Base-by-base conservation (phyloP, 2,888 invertebrate genomes). In the Drosophila mimica region DNA sequence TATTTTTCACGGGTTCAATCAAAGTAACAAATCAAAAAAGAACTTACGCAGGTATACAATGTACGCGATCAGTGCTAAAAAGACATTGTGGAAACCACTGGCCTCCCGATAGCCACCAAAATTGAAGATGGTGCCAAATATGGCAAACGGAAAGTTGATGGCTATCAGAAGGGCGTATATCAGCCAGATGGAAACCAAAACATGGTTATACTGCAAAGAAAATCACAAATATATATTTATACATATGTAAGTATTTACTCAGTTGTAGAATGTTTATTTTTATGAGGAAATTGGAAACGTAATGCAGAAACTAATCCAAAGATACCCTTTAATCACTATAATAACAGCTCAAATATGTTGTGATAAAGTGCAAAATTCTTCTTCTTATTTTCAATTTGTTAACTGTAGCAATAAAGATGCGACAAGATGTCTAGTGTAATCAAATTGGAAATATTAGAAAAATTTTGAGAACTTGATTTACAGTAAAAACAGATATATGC, bases 91-190 rank as follows among this genome's bases (percentile, higher is more conserved):
- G 28, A 70, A 76, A 5, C 80, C 77, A 0, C 81, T 71, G 4
- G 70, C 28, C 28, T 78, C 76, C 5, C 91, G 88, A 53, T 88
- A 91, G n/a, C 76, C 79, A 4, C 91, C 91, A 52, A 77, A 91
- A 57, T 91, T 73, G 72, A 91, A 89, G 40, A 91, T 89, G 5
- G 82, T 80, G 11, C 91, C 90, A 0, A 90, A 54, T 5, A 91
- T 13, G 38, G 86, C 89, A 38, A 91, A 74, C 9, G 91, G 91
- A 74, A 86, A 91, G 28, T 69, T 52, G n/a, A 91, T 80, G 58
- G 75, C 82, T 48, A 76, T 31, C 0, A 91, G 1, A 4, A 80
- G 2, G 4, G 79, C 91, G 17, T 74, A 79, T 20, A 91, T 76
- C 17, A 91, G 71, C 91, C 91, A 91, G 28, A 77, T 66, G n/a